A percentile compares a stretch with the other conserved stretches of the same genome.
Evolutionary conservation across 2,113 vertebrate genomes (phyloP).

Genomic region (Crotalus tigris): DNA sequence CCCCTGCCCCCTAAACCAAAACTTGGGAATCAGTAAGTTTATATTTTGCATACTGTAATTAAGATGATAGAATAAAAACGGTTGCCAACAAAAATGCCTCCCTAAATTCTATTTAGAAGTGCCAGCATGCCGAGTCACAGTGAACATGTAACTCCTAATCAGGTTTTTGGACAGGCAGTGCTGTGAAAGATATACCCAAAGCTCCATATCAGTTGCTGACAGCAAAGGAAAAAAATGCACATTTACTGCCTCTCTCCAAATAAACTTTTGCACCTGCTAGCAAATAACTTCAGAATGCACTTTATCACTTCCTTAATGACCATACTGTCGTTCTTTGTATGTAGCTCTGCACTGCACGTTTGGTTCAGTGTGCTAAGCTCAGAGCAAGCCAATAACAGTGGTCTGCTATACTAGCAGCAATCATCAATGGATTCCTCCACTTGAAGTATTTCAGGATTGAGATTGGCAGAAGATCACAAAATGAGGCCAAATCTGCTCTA

Average conservation of each 20-base stretch:
- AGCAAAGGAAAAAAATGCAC: not conserved
- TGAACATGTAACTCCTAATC: not conserved
- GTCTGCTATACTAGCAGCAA: not conserved
- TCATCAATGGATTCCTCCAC: not conserved
- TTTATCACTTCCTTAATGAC: not conserved
- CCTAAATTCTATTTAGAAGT: not conserved
- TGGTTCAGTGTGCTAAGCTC: not conserved
- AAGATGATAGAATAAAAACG: not conserved
- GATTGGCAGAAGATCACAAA: not conserved
- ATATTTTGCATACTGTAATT: not conserved
- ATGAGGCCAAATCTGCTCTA: not conserved
- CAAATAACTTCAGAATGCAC: not conserved
- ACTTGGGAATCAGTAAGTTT: not conserved
- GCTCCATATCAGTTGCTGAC: not conserved
- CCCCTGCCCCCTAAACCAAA: not conserved
- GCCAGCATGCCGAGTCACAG: not conserved
- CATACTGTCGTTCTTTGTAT: not conserved
- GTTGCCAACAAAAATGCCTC: not conserved
- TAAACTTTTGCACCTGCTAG: not conserved
- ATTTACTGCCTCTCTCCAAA: not conserved
- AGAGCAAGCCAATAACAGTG: not conserved
- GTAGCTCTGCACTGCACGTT: not conserved
- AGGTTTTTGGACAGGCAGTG: not conserved
- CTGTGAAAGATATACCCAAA: not conserved
- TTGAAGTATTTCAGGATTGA: not conserved